phyloP scores from a whole-genome alignment of 2,888 invertebrate species.

The Pollenia griseotomentosa region DNA sequence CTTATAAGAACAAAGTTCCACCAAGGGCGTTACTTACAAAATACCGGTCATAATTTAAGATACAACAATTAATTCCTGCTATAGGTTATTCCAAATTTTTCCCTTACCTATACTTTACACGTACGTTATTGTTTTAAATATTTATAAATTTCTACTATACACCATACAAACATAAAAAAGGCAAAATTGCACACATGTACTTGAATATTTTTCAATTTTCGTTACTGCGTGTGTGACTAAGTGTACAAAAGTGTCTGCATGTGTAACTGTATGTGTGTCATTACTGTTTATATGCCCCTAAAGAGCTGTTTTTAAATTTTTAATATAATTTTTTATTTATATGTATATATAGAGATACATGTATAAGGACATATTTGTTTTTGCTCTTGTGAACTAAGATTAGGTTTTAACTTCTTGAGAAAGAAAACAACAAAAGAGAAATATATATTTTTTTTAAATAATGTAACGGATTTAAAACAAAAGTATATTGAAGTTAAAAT shows the following conservation, averaged over 20 bases:
- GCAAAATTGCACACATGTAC: background rate
- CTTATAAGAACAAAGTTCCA: too few species aligned
- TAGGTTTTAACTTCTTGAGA: slow-evolving; percentile 6
- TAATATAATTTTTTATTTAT: slow-evolving; percentile 45
- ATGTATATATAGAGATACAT: background rate
- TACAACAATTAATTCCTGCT: too few species aligned
- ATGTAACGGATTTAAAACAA: slow-evolving; percentile 2
- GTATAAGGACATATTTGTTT: background rate
- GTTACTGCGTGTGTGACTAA: background rate
- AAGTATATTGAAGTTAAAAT: too few species aligned
- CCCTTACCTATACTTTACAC: too few species aligned
- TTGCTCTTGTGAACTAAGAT: background rate
- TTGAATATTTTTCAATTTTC: background rate
- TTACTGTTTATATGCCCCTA: slow-evolving; percentile 57
- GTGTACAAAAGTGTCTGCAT: background rate
- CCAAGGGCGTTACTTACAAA: too few species aligned
- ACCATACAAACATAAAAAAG: background rate
- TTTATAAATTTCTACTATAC: background rate
- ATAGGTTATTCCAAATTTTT: too few species aligned
- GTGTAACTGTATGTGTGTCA: slow-evolving; percentile 35
- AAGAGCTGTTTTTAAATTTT: slow-evolving; percentile 64
- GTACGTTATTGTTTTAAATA: background rate
- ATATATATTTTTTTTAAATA: background rate
- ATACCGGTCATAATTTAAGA: too few species aligned
- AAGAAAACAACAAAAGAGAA: background rate